Evolutionary conservation across 2,113 vertebrate genomes (phyloP).

Genomic region (Hystrix brachyura): DNA sequence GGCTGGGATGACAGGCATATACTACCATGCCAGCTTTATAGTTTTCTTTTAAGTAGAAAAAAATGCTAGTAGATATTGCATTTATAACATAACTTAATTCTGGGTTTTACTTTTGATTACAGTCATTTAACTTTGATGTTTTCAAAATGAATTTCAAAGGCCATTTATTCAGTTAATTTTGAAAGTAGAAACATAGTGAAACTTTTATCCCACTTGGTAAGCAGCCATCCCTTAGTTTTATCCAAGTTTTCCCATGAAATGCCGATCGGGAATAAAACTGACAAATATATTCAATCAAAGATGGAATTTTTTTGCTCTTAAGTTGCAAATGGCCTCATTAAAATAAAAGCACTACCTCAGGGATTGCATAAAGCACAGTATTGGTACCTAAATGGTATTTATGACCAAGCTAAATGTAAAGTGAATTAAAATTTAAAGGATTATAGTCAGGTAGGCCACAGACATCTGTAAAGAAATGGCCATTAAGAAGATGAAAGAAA

Average conservation of each 20-base stretch:
- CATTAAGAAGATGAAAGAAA: conserved; percentile 98
- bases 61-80: conserved; percentile 80
- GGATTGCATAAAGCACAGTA: conserved; percentile 95
- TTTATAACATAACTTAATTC: conserved; percentile 84
- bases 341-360: conserved; percentile 98
- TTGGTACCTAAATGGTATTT: conserved; percentile 99
- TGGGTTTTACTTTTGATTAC: conserved; percentile 86
- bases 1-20: background rate
- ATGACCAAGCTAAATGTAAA: conserved; percentile 99
- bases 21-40: background rate
- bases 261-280: conserved; percentile 96
- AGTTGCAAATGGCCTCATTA: conserved; percentile 99
- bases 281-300: conserved; percentile 97
- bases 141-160: conserved; percentile 88
- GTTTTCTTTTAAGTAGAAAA: conserved; percentile 73
- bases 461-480: conserved; percentile 93
- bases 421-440: conserved; percentile 99
- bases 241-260: conserved; percentile 95
- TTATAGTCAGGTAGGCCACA: conserved; percentile 97
- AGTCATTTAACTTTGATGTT: conserved; percentile 86
- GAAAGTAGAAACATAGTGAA: conserved; percentile 87
- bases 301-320: conserved; percentile 93
- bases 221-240: conserved; percentile 91
- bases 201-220: conserved; percentile 91
- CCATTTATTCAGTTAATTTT: conserved; percentile 88